A percentile compares a stretch with the other conserved stretches of the same genome.
Conservation (phyloP, 2,888 invertebrate species). For the Drosophila imparisetae region DNA sequence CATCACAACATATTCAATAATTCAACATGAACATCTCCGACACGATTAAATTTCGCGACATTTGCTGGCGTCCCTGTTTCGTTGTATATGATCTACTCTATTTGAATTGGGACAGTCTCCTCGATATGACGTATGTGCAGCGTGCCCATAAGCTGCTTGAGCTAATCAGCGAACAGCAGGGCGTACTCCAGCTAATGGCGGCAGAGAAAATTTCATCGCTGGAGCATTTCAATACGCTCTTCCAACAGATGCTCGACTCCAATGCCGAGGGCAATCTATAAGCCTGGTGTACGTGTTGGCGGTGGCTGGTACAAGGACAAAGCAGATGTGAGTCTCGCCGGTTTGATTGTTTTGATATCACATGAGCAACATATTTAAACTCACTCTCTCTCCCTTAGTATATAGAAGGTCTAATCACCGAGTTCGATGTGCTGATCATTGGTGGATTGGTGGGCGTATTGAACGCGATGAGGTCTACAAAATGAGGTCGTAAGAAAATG, state of each 20-base stretch:
- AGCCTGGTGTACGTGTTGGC: conserved; percentile 91
- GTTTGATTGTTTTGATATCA: background rate
- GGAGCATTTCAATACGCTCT: conserved; percentile 89
- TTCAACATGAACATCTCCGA: conserved; percentile 72
- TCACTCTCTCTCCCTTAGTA: conserved; percentile 85
- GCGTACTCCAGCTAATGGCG: conserved; percentile 88
- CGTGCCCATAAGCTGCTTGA: conserved; percentile 88
- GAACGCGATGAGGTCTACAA: too few relatives aligned
- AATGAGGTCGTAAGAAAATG: too few relatives aligned
- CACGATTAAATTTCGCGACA: conserved; percentile 79
- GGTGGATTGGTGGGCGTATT: too few relatives aligned
- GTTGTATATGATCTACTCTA: conserved; percentile 94
- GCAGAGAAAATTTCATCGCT: conserved; percentile 84
- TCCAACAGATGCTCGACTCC: conserved; percentile 92
- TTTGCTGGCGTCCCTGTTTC: conserved; percentile 91
- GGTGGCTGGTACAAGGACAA: conserved; percentile 97
- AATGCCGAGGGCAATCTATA: conserved; percentile 95
- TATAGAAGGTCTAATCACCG: conserved; percentile 92
- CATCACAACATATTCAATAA: background rate
- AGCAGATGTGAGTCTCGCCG: conserved; percentile 88
- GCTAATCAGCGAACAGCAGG: conserved; percentile 88
- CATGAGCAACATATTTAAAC: background rate
- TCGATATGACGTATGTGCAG: conserved; percentile 89
- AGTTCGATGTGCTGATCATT: conserved; percentile 94
- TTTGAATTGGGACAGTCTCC: conserved; percentile 90